Evolutionary conservation across 1,140 invertebrate species (phyloP).

Genomic region (Anoplophora glabripennis): DNA sequence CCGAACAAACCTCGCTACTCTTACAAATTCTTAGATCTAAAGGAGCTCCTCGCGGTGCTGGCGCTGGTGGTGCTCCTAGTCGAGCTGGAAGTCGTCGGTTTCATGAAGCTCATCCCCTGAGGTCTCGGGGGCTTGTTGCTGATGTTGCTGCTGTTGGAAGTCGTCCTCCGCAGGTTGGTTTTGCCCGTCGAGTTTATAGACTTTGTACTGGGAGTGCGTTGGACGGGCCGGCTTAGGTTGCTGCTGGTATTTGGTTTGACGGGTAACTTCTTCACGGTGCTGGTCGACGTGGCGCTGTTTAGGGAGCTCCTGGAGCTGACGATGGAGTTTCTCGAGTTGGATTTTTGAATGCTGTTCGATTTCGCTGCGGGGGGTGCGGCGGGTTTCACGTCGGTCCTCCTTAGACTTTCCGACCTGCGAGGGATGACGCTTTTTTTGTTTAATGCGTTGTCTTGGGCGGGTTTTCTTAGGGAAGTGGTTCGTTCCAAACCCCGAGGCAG

Average conservation of each 20-base stretch:
- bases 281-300: constrained; percentile 76
- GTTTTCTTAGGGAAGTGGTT: constrained; percentile 1
- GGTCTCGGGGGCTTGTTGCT: constrained; percentile 34
- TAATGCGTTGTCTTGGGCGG: background rate
- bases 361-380: background rate
- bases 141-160: constrained; percentile 17
- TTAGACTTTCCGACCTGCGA: constrained; percentile 43
- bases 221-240: constrained; percentile 28
- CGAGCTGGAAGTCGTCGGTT: constrained; percentile 45
- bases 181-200: constrained; percentile 16
- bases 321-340: constrained; percentile 62
- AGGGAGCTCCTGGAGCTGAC: constrained; percentile 78
- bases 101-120: constrained; percentile 42
- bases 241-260: constrained; percentile 37
- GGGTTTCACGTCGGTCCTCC: constrained; percentile 33
- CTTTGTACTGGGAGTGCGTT: constrained; percentile 37
- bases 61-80: constrained; percentile 35
- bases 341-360: constrained; percentile 11
- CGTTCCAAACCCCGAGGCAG: constrained; percentile 1
- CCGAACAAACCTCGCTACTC: background rate
- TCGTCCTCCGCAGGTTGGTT: constrained; percentile 20
- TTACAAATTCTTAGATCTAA: constrained; percentile 28
- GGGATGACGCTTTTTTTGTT: constrained; percentile 27
- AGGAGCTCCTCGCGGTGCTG: constrained; percentile 13
- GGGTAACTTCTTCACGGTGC: constrained; percentile 69